Evolutionary conservation across 2,113 vertebrate species (phyloP).

Genomic region (Saguinus midas): DNA sequence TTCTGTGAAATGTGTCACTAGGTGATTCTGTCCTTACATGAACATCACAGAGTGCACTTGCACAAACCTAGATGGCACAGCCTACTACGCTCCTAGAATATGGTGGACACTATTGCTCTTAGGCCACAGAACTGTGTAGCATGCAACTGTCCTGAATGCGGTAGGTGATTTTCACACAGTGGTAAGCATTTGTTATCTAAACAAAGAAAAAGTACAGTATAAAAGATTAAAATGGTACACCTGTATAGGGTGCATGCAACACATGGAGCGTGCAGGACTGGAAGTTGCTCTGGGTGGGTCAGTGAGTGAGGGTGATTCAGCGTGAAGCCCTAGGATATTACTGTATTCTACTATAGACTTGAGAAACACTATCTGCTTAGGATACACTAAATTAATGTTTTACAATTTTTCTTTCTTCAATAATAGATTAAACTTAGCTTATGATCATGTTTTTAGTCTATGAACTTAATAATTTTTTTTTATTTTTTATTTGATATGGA

Average conservation of each 20-base stretch:
- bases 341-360: not conserved
- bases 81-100: not conserved
- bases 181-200: not conserved
- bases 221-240: not conserved
- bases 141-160: not conserved
- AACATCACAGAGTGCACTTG: not conserved
- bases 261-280: not conserved
- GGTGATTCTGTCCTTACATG: not conserved
- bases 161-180: not conserved
- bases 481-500: too few relatives aligned
- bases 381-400: not conserved
- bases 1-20: not conserved
- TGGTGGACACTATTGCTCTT: too few relatives aligned
- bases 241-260: not conserved
- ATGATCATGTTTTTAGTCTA: not conserved
- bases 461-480: not conserved
- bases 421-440: not conserved
- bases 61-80: not conserved
- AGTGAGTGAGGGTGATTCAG: not conserved
- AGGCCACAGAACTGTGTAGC: not conserved
- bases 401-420: not conserved
- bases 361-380: not conserved
- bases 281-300: not conserved
- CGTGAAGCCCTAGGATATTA: not conserved
- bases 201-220: not conserved